Evolutionary conservation across 2,113 vertebrate species (phyloP).

Genomic region (Entelurus aequoreus): DNA sequence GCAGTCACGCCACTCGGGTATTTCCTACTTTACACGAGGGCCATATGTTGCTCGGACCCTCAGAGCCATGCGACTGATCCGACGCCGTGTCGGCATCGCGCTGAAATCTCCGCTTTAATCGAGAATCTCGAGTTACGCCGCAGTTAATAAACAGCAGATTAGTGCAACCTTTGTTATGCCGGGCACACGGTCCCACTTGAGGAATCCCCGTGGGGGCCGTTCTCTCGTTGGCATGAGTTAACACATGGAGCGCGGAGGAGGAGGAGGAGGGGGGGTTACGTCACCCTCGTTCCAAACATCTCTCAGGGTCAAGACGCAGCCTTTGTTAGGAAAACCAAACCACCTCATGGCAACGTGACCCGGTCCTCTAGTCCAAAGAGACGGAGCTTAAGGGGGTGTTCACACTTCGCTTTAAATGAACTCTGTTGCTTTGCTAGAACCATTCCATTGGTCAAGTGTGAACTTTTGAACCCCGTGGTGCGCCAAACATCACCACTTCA

Average conservation of each 20-base stretch:
- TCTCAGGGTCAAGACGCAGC: conserved; percentile 37
- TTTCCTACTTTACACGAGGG: conserved; percentile 70
- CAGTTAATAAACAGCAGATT: conserved; percentile 95
- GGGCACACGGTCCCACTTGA: conserved; percentile 82
- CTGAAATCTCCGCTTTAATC: conserved; percentile 94
- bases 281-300: conserved; percentile 26
- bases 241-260: not conserved
- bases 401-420: too few species aligned
- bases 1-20: conserved; percentile 62
- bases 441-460: too few species aligned
- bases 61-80: conserved; percentile 68
- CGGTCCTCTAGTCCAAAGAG: conserved; percentile 26
- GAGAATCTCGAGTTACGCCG: conserved; percentile 85
- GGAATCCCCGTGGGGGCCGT: conserved; percentile 72
- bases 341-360: conserved; percentile 45
- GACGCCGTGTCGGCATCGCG: conserved; percentile 62
- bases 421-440: too few species aligned
- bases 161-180: conserved; percentile 84
- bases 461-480: too few species aligned
- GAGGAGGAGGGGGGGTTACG: not conserved
- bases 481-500: too few species aligned
- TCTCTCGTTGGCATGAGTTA: conserved; percentile 74
- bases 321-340: conserved; percentile 41
- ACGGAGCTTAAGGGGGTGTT: too few species aligned
- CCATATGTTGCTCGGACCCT: conserved; percentile 64